Conservation (phyloP, 2,888 invertebrate genomes). For the Arctia plantaginis region DNA sequence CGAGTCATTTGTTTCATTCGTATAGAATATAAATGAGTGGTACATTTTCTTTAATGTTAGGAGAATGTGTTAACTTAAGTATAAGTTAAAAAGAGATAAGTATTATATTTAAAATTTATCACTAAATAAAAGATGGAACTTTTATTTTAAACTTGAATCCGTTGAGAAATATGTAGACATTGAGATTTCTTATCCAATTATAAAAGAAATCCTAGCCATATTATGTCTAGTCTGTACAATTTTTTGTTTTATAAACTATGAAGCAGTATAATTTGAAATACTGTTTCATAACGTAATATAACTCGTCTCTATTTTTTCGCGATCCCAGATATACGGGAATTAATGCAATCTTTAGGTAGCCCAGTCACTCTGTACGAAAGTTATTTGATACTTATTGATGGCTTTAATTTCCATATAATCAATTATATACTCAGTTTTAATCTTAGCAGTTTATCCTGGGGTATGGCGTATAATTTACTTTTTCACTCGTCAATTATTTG, state of each 20-base stretch:
- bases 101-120: neutral
- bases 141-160: conserved; percentile 16
- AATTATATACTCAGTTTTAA: neutral
- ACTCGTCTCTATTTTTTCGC: neutral
- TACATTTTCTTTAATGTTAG: conserved; percentile 18
- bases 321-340: neutral
- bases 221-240: conserved; percentile 42
- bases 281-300: neutral
- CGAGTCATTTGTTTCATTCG: conserved; percentile 32
- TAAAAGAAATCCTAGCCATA: conserved; percentile 37
- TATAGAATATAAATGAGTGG: conserved; percentile 22
- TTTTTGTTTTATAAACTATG: conserved; percentile 6
- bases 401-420: neutral
- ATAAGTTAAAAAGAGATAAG: neutral
- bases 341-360: neutral
- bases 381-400: neutral
- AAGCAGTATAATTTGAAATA: neutral
- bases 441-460: neutral
- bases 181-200: conserved; percentile 5
- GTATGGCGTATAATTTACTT: neutral
- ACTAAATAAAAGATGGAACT: conserved; percentile 7
- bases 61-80: neutral
- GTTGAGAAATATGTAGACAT: conserved; percentile 19
- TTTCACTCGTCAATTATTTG: no score
- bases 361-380: neutral